Conservation (phyloP, 2,888 invertebrate genomes). For the Argyresthia albistria region DNA sequence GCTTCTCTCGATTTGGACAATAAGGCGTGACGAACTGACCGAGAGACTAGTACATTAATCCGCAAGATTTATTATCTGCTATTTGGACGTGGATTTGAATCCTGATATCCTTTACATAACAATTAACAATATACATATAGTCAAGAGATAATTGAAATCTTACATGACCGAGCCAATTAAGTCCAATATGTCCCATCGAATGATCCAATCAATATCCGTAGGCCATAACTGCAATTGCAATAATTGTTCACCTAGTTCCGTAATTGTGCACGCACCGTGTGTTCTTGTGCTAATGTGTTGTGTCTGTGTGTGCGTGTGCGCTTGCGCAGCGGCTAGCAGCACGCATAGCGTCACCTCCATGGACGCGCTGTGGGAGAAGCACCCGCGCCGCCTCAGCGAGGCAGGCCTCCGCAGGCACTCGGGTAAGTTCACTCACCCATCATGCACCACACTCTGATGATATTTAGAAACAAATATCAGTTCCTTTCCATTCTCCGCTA, state of each 20-base stretch:
- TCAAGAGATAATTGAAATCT: too few species aligned
- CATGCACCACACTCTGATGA: neutral
- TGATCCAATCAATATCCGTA: too few species aligned
- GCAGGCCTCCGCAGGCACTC: slow-evolving; percentile 82
- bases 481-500: too few species aligned
- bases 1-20: neutral
- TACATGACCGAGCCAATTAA: too few species aligned
- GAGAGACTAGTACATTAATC: too few species aligned
- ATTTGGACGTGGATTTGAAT: too few species aligned
- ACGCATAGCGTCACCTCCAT: slow-evolving; percentile 75
- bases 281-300: slow-evolving; percentile 29
- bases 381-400: slow-evolving; percentile 81
- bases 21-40: too few species aligned
- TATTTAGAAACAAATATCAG: too few species aligned
- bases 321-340: slow-evolving; percentile 66
- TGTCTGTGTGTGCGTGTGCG: slow-evolving; percentile 33
- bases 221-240: too few species aligned
- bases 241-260: neutral
- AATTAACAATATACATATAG: neutral
- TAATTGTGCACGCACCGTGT: neutral
- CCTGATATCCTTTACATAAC: too few species aligned
- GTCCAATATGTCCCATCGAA: too few species aligned
- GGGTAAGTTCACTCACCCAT: slow-evolving; percentile 68
- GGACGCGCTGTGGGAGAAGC: slow-evolving; percentile 82
- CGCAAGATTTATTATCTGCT: too few species aligned